Conservation (phyloP, 2,888 invertebrate species). For the Shargacucullia verbasci region DNA sequence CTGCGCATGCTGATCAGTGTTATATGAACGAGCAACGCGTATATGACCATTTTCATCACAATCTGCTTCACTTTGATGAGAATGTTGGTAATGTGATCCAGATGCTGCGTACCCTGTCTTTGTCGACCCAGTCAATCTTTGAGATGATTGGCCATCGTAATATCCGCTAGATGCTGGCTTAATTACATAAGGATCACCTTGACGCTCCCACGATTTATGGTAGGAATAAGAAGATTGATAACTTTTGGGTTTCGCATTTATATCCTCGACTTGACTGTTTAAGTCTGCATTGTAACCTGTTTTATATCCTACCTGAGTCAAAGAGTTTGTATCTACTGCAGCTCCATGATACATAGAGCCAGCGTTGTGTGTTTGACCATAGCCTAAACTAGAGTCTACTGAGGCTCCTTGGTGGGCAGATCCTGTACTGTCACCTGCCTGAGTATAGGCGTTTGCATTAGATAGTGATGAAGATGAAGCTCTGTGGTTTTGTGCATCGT, state of each 20-base stretch:
- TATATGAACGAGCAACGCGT: conserved; percentile 74
- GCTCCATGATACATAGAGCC: conserved; percentile 38
- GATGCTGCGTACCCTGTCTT: conserved; percentile 65
- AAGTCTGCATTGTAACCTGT: conserved; percentile 46
- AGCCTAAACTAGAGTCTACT: conserved; percentile 56
- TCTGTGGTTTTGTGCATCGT: conserved; percentile 60
- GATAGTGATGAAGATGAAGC: conserved; percentile 48
- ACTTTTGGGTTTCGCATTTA: conserved; percentile 76
- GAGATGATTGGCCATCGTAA: conserved; percentile 65
- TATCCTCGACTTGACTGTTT: conserved; percentile 63
- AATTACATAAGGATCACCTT: conserved; percentile 85
- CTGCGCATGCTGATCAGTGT: conserved; percentile 53
- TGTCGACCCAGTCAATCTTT: conserved; percentile 67
- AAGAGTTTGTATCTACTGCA: conserved; percentile 52
- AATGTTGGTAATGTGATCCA: conserved; percentile 63
- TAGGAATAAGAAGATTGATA: conserved; percentile 86
- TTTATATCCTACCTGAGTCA: conserved; percentile 35
- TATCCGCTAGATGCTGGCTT: conserved; percentile 69
- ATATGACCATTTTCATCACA: conserved; percentile 74
- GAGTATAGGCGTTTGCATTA: conserved; percentile 55
- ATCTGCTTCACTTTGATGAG: conserved; percentile 64
- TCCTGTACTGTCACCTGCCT: conserved; percentile 51
- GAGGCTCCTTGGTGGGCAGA: conserved; percentile 45
- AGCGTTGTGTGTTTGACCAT: conserved; percentile 54
- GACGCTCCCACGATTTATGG: conserved; percentile 86